Evolutionary conservation across 2,797 vertebrate species (phyloP).

Genomic region (Phrynocephalus guinanensis): DNA sequence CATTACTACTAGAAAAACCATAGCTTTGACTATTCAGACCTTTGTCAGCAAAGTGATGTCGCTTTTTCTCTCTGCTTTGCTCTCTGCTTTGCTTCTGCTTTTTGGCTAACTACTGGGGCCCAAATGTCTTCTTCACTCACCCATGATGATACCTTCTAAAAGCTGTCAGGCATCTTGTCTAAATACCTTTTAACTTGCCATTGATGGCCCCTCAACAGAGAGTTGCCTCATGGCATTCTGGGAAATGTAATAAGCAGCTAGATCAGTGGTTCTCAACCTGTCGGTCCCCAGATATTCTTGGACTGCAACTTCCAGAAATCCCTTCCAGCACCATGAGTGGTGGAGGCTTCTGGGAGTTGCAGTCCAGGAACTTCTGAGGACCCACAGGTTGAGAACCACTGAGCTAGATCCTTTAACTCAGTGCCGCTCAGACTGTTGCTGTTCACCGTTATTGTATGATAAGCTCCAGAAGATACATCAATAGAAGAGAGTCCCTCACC

Average conservation of each 20-base stretch:
- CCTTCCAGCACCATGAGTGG: too few species aligned
- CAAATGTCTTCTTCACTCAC: neutral
- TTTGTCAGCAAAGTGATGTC: too few species aligned
- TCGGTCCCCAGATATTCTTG: too few species aligned
- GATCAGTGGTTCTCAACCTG: neutral
- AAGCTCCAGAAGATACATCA: neutral
- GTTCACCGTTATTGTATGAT: neutral
- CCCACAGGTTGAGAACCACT: too few species aligned
- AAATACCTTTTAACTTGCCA: neutral
- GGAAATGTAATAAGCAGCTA: neutral
- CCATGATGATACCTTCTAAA: neutral
- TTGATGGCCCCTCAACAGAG: neutral
- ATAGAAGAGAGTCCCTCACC: neutral
- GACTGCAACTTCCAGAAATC: too few species aligned
- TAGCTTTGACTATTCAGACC: too few species aligned
- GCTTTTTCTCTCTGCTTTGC: too few species aligned
- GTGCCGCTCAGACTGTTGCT: neutral
- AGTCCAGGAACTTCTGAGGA: too few species aligned
- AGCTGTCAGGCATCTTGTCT: neutral
- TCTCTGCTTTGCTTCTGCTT: too few species aligned
- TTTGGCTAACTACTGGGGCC: neutral
- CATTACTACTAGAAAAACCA: too few species aligned
- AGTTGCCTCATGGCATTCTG: neutral
- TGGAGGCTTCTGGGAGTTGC: too few species aligned
- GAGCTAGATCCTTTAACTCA: neutral